Base-by-base conservation (phyloP, 2,888 invertebrate species). In the Antitype chi region DNA sequence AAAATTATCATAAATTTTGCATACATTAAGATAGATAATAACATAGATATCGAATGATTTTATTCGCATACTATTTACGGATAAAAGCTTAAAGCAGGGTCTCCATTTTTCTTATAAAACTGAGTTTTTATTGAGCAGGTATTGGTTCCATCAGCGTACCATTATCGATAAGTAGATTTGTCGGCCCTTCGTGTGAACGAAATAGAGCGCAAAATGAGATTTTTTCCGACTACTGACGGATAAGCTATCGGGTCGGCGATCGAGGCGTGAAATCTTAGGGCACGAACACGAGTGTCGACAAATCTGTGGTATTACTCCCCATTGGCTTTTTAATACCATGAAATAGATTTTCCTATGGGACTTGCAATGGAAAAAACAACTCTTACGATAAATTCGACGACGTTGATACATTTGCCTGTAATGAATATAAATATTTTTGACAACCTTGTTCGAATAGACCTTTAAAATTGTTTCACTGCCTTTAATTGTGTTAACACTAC, bases 141-240 rank as follows among this genome's bases (percentile, higher is more conserved):
- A 63, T 72, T 69, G 43, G 38, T 74, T 76, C 64, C 66, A 84
- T 86, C 77, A 69, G 70, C 57, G 52, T 59, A 70, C 72, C 69
- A 70, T 70, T 80, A 85, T 81, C 62, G 67, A 74, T 84, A 82
- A 85, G 66, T 84, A 82, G 72, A 76, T 86, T 86, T 67, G 57
- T 78, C 77, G 80, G 80, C 85, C 87, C 85, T 85, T 87, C 85
- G 85, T 82, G 84, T 78, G 23, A 55, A 74, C 55, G 84, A 88
- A 88, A 81, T 88, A 85, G 89, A 88, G 85, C 89, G 85, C 74
- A 84, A 76, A 88, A 88, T 84, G 52, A 77, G 78, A 57, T 82
- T 84, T 78, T 84, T 82, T 76, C 82, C 76, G 74, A 75, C 64
- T 72, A 67, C 53, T 57, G 78, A 60, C 62, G 82, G 76, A 80